Base-by-base conservation (phyloP, 2,113 vertebrate genomes). In the Spheniscus mendiculus region DNA sequence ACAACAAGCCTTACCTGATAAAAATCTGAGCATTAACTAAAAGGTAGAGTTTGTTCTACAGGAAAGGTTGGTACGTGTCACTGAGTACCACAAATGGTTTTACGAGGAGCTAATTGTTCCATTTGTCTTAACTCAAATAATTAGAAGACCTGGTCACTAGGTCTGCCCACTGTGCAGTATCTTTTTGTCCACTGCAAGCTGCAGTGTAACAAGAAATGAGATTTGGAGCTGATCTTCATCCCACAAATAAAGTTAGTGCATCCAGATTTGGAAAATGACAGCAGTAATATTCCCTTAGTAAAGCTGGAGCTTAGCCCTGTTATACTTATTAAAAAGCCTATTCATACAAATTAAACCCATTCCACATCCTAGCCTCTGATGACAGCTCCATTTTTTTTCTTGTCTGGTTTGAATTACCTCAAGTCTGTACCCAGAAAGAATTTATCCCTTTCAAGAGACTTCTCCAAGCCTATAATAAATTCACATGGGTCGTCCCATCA, bases 261-360 rank as follows among this genome's bases (percentile, higher is more conserved):
- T 97, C 87, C 95, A 96, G 93, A 97, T 97, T 98, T 97, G 78
- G 95, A 97, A 98, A 97, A 96, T 91, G 96, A 98, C 96, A 98
- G 96, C 90, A 95, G 49, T 97, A 98, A 97, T 97, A 97, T 93
- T 96, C 95, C 83, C 82, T 47, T 73, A 95, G 94, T 94, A 98
- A 96, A 96, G 89, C 96, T 98, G 93, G 96, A 98, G 92, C 93
- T 98, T 98, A 98, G 94, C 78, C 94, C 94, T 98, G 96, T 97
- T 97, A 97, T 97, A 98, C 89, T 98, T 98, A 98, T 98, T 98
- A 97, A 98, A 98, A 98, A 98, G 95, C 89, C 97, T 98, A 98
- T 98, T 98, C 98, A 98, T 98, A 98, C 97, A 98, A 98, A 98
- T 98, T 98, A 98, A 98, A 98, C 98, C 97, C 96, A 97, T 98